Evolutionary conservation across 2,888 invertebrate species (phyloP).

Genomic region (Julus scandinavius): DNA sequence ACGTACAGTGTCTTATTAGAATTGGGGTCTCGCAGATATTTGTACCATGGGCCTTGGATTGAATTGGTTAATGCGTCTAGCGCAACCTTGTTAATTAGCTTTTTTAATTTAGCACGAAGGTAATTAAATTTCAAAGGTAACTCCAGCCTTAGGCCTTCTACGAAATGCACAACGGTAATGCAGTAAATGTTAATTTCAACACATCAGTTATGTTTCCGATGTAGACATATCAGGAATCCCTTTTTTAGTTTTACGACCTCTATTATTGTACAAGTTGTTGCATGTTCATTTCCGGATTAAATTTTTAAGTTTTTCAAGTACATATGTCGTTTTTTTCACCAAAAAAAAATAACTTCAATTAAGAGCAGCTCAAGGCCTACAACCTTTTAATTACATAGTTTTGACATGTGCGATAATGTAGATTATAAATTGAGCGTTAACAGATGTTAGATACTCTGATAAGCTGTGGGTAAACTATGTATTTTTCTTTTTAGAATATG

Average conservation of each 20-base stretch:
- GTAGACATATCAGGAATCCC: background rate
- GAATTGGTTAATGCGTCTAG: background rate
- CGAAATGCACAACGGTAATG: background rate
- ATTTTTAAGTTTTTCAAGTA: background rate
- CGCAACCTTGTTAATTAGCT: background rate
- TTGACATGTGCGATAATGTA: background rate
- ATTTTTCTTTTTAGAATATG: background rate
- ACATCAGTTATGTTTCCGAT: no score
- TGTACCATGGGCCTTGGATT: background rate
- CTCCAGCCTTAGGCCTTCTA: background rate
- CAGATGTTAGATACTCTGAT: background rate
- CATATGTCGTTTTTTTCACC: background rate
- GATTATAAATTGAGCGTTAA: background rate
- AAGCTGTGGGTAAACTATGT: background rate
- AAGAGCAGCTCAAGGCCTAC: background rate
- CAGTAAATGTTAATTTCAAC: background rate
- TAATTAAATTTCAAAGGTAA: background rate
- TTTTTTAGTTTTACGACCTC: background rate
- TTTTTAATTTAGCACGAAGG: background rate
- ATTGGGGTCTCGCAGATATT: conserved; percentile 10
- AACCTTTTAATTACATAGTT: background rate
- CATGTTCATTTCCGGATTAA: background rate
- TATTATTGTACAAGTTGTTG: background rate
- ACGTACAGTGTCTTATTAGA: background rate
- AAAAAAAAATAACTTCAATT: background rate